Percentiles rank a stretch among this genome's conserved stretches.
Conservation (phyloP, 2,797 vertebrate species). For the Gallirallus australis region DNA sequence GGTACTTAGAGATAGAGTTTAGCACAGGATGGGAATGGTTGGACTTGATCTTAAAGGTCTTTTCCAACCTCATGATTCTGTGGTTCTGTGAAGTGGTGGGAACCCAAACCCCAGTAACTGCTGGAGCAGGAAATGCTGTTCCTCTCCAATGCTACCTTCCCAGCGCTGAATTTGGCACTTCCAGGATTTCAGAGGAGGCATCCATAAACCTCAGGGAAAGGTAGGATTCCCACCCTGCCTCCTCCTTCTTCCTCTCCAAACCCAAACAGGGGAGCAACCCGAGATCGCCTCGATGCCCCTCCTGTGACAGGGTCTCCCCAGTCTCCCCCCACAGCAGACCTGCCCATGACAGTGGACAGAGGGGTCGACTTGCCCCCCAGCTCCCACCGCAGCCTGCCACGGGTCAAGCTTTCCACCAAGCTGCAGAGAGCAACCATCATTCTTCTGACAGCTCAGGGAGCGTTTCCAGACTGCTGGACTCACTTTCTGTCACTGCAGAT, state of each 20-base stretch:
- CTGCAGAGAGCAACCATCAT: not conserved
- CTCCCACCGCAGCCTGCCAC: not conserved
- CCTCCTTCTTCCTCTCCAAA: fast-evolving
- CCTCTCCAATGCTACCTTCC: not conserved
- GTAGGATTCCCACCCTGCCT: not conserved
- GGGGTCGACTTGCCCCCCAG: not conserved
- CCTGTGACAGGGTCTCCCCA: fast-evolving
- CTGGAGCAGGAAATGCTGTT: no score
- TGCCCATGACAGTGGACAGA: fast-evolving
- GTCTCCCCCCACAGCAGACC: not conserved
- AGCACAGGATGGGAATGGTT: no score
- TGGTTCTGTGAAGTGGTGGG: not conserved
- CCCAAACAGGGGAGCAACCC: not conserved
- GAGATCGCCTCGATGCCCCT: no score
- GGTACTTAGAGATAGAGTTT: no score
- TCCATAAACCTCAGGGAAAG: not conserved
- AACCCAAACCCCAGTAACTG: not conserved
- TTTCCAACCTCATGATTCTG: no score
- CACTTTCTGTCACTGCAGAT: constrained; percentile 1
- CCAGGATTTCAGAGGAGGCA: not conserved
- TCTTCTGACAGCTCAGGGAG: not conserved
- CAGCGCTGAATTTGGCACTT: fast-evolving
- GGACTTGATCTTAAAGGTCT: no score
- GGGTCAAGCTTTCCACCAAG: not conserved
- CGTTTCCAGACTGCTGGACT: not conserved